Percentiles rank a stretch among this genome's conserved stretches.
phyloP scores from a whole-genome alignment of 2,888 invertebrate genomes.

The Stomorhina lunata region DNA sequence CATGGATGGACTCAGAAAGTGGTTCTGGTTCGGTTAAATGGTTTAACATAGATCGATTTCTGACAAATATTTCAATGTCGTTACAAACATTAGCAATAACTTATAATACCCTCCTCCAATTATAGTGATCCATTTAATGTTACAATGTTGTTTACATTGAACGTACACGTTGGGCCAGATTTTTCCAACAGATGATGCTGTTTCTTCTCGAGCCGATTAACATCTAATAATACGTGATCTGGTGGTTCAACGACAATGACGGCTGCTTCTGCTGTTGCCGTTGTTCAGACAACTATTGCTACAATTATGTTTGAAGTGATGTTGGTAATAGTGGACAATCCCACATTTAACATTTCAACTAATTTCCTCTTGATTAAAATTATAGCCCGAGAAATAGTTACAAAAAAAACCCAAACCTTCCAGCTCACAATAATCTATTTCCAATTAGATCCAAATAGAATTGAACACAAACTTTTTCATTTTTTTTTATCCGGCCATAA shows the following conservation, averaged over 20 bases:
- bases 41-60: too few relatives aligned
- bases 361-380: constrained; percentile 45
- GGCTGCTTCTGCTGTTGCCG: neutral
- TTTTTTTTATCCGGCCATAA: neutral
- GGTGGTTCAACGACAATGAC: neutral
- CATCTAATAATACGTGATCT: constrained; percentile 56
- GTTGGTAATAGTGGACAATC: constrained; percentile 12
- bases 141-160: constrained; percentile 7
- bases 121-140: constrained; percentile 26
- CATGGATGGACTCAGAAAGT: too few relatives aligned
- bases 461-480: neutral
- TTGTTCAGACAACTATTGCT: neutral
- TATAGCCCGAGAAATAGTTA: neutral
- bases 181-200: constrained; percentile 54
- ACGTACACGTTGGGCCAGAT: constrained; percentile 4
- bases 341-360: constrained; percentile 46
- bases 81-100: too few relatives aligned
- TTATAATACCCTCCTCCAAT: too few relatives aligned
- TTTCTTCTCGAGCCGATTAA: constrained; percentile 47
- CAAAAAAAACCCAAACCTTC: neutral
- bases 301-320: neutral
- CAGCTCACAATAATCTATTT: neutral
- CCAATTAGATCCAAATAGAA: neutral
- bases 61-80: too few relatives aligned
- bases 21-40: too few relatives aligned